phyloP scores from a whole-genome alignment of 2,797 vertebrate species.

The Sebastes itinus region DNA sequence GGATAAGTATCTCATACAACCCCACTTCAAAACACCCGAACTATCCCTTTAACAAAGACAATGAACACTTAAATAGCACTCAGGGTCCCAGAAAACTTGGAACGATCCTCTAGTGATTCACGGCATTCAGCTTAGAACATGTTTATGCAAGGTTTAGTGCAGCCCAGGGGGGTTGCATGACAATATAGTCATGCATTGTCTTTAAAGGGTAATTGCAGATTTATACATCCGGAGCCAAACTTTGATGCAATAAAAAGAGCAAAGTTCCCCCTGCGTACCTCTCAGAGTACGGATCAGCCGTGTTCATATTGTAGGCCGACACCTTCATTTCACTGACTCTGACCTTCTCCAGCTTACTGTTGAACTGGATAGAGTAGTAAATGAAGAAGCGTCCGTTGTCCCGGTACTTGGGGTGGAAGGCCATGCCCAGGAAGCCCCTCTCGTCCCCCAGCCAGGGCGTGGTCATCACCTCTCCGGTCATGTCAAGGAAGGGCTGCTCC shows the following conservation, averaged over 20 bases:
- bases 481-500: conserved; percentile 87
- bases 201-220: not conserved
- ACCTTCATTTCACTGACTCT: conserved; percentile 87
- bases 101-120: not conserved
- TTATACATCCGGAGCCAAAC: not conserved
- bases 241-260: not conserved
- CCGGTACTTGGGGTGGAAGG: conserved; percentile 85
- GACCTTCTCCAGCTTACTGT: conserved; percentile 81
- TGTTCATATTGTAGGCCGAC: conserved; percentile 82
- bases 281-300: conserved; percentile 84
- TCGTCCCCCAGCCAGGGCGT: conserved; percentile 87
- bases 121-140: not conserved
- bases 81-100: not conserved
- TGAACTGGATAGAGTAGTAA: conserved; percentile 84
- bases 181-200: not conserved
- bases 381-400: conserved; percentile 87
- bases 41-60: no score
- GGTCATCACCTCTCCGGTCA: conserved; percentile 84
- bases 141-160: conserved; percentile 5
- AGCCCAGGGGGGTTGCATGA: not conserved
- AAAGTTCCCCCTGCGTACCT: conserved; percentile 71
- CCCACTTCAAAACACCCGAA: no score
- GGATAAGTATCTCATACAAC: no score
- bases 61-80: not conserved
- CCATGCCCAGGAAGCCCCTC: conserved; percentile 88